A percentile compares a stretch with the other conserved stretches of the same genome.
These are phyloP conservation scores for Apodemia mormo DNA, from an alignment of 2,888 invertebrate genomes.

Conservation along the genomic window DNA sequence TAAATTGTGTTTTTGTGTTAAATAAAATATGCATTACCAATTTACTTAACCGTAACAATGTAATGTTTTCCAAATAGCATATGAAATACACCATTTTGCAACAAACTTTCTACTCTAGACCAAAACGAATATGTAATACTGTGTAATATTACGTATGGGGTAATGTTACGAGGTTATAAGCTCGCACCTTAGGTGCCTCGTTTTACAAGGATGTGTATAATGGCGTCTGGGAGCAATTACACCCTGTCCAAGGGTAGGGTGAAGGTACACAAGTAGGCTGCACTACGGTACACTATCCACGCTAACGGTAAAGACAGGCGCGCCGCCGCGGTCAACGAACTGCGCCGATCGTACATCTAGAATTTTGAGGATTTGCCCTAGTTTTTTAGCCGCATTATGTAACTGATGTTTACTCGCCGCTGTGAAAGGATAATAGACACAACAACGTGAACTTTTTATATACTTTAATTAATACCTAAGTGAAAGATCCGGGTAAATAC, in stretches of 20 bases:
- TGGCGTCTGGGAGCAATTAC: constrained; percentile 28
- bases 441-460: neutral
- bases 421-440: constrained; percentile 14
- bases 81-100: neutral
- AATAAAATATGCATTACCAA: too few relatives aligned
- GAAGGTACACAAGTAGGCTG: constrained; percentile 50
- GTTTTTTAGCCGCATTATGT: constrained; percentile 47
- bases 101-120: neutral
- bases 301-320: constrained; percentile 67
- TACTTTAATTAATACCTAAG: too few relatives aligned
- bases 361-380: constrained; percentile 69
- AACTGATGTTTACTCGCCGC: constrained; percentile 27
- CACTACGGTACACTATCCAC: constrained; percentile 45
- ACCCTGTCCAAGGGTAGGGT: constrained; percentile 38
- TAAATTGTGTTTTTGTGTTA: too few relatives aligned
- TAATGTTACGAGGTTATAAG: neutral
- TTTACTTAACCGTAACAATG: too few relatives aligned
- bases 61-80: neutral
- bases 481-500: too few relatives aligned
- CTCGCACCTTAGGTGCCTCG: neutral
- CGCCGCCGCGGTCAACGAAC: constrained; percentile 70
- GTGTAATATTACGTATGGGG: neutral
- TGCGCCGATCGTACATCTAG: constrained; percentile 63
- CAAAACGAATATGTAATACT: neutral
- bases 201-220: neutral